A percentile compares a stretch with the other conserved stretches of the same genome.
These are phyloP conservation scores for Aleadryas rufinucha DNA, from an alignment of 2,113 vertebrate species.

Conservation along the genomic window DNA sequence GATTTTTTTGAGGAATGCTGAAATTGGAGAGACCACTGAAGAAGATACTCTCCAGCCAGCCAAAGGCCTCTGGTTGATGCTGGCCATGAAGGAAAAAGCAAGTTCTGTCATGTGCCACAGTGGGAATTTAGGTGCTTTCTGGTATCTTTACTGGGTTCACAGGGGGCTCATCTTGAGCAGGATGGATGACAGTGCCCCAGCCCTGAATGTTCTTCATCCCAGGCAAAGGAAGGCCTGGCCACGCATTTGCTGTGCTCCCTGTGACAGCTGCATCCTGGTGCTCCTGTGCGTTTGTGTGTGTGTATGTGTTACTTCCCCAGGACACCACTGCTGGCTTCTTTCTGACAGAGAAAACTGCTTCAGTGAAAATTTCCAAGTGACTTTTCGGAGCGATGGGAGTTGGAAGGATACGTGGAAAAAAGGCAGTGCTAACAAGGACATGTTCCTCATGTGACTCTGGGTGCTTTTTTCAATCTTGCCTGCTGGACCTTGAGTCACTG, in stretches of 20 bases:
- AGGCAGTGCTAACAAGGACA: background rate
- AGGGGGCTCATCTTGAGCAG: background rate
- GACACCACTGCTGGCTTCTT: background rate
- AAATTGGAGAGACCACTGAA: background rate
- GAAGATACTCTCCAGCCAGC: background rate
- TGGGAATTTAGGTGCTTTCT: background rate
- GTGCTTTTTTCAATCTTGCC: background rate
- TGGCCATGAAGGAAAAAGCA: background rate
- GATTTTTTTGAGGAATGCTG: background rate
- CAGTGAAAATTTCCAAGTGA: background rate
- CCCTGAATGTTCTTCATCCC: background rate
- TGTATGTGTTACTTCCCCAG: background rate
- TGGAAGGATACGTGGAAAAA: background rate
- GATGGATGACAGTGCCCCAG: background rate
- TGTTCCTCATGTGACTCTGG: rapidly evolving
- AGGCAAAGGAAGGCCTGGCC: background rate
- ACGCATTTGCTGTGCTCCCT: background rate
- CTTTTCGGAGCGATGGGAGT: background rate
- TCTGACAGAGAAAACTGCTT: background rate
- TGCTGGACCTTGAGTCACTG: background rate
- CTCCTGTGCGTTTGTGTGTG: background rate
- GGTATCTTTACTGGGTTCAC: background rate
- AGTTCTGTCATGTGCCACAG: background rate
- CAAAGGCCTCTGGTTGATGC: background rate
- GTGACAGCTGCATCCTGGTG: background rate